Conservation (phyloP, 2,888 invertebrate species). For the Parthenolecanium corni region DNA sequence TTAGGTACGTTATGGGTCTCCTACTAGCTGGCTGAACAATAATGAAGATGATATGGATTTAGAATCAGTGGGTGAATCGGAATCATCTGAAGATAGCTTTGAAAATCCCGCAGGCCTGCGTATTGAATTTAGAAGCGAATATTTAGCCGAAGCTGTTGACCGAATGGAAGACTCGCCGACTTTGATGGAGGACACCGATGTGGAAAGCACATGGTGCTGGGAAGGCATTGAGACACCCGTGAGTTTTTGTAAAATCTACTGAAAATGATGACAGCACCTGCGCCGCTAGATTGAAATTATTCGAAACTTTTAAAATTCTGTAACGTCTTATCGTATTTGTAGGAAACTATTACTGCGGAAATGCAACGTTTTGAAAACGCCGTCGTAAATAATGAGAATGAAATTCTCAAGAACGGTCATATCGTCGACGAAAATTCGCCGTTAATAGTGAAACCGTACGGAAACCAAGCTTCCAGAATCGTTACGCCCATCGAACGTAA, state of each 20-base stretch:
- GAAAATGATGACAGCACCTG: too few relatives aligned
- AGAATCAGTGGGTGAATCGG: slow-evolving; percentile 42
- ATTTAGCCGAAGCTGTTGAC: slow-evolving; percentile 75
- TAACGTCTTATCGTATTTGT: background rate
- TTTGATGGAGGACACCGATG: background rate
- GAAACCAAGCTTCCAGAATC: background rate
- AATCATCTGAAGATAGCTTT: slow-evolving; percentile 34
- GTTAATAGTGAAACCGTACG: slow-evolving; percentile 16
- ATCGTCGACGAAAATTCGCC: background rate
- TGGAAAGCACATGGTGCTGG: slow-evolving; percentile 18
- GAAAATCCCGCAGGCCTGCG: slow-evolving; percentile 47
- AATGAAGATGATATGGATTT: slow-evolving; percentile 44
- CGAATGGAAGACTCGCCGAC: slow-evolving; percentile 27
- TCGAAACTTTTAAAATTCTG: background rate
- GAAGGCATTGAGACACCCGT: background rate
- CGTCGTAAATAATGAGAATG: slow-evolving; percentile 1
- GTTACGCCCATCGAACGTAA: background rate
- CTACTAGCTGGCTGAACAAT: slow-evolving; percentile 45
- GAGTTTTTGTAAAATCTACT: background rate
- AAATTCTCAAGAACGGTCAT: slow-evolving; percentile 11
- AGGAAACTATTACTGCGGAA: slow-evolving; percentile 13
- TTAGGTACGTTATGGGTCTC: slow-evolving; percentile 43
- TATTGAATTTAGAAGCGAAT: slow-evolving; percentile 72
- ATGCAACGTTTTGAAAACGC: slow-evolving; percentile 20
- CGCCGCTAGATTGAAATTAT: too few relatives aligned